phyloP scores from a whole-genome alignment of 2,797 vertebrate species.

The Capromys pilorides region DNA sequence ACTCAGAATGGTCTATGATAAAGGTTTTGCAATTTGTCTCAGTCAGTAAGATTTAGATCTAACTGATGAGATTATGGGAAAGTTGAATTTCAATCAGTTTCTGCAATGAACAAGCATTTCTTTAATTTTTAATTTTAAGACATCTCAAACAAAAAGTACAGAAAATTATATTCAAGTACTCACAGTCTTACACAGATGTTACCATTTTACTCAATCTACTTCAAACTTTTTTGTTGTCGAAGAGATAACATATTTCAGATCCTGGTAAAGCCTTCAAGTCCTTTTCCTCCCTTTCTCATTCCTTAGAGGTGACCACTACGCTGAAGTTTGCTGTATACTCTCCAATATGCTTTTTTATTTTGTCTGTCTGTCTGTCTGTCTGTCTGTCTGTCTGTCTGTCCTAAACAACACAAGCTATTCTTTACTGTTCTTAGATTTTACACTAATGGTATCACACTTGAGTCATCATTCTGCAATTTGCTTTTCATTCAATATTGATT shows the following conservation, averaged over 20 bases:
- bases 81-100: constrained; percentile 48
- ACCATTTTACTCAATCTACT: neutral
- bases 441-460: neutral
- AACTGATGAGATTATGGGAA: neutral
- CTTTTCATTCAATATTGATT: neutral
- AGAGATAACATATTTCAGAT: constrained; percentile 34
- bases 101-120: neutral
- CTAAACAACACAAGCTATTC: neutral
- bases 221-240: constrained; percentile 36
- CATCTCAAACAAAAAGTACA: constrained; percentile 17
- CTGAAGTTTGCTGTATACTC: neutral
- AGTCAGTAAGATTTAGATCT: neutral
- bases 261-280: neutral
- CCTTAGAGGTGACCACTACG: neutral
- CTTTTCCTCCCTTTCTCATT: neutral
- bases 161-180: constrained; percentile 38
- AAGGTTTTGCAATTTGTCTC: constrained; percentile 20
- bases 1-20: neutral
- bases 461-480: neutral
- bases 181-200: constrained; percentile 52
- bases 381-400: neutral
- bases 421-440: neutral
- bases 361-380: neutral
- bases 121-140: constrained; percentile 39
- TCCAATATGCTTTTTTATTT: neutral